A percentile compares a stretch with the other conserved stretches of the same genome.
phyloP scores from a whole-genome alignment of 2,888 invertebrate species.

The Ichneumoninae sp. region DNA sequence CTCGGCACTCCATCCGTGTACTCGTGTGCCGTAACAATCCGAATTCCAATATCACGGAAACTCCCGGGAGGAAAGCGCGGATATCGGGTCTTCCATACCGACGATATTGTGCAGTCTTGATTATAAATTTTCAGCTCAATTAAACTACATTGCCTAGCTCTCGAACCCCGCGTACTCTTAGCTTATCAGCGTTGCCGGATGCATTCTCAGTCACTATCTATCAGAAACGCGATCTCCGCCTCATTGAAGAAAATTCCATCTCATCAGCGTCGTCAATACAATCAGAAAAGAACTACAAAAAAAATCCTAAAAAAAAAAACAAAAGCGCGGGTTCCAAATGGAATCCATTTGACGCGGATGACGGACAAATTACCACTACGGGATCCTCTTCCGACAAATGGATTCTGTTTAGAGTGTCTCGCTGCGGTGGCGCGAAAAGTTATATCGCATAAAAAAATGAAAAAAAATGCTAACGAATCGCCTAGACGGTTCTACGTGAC shows the following conservation, averaged over 20 bases:
- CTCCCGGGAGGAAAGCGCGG: constrained; percentile 19
- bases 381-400: neutral
- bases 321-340: neutral
- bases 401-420: neutral
- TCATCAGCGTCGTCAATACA: too few species aligned
- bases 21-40: constrained; percentile 5
- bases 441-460: constrained; percentile 11
- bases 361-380: neutral
- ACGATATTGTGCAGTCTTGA: constrained; percentile 27
- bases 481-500: constrained; percentile 11
- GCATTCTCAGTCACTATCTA: neutral
- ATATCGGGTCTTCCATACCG: neutral
- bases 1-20: neutral
- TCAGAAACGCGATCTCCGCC: too few species aligned
- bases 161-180: neutral
- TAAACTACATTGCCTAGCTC: constrained; percentile 1
- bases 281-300: neutral
- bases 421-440: constrained; percentile 27
- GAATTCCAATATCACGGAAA: constrained; percentile 55
- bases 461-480: constrained; percentile 1
- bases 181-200: neutral
- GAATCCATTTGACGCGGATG: neutral
- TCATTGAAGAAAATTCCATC: too few species aligned
- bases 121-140: constrained; percentile 46
- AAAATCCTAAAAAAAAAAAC: neutral